Base-by-base conservation (phyloP, 2,113 vertebrate species). In the Brienomyrus brachyistius region DNA sequence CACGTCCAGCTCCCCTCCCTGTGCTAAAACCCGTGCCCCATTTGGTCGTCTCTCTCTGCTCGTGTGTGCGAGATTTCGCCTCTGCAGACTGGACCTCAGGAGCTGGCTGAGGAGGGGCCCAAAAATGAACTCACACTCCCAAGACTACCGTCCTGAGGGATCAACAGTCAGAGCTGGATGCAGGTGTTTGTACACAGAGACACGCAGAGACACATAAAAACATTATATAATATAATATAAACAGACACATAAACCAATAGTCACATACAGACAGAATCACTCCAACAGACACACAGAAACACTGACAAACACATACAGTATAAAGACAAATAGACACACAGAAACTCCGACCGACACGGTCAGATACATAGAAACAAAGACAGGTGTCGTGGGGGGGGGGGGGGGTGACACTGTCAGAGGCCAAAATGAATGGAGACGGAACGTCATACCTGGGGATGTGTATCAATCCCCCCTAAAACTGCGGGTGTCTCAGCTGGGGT, bases 11-110 rank as follows among this genome's bases (percentile, higher is more conserved):
- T 89, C 87, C 89, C 62, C 86, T 86, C 91, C 89, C 74, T 62
- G 91, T 91, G 92, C 93, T 93, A 93, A 93, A 94, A 93, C 90
- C 90, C 88, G 80, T 91, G 91, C 91, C 91, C 92, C 93, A 89
- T 88, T 7, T 51, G 11, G 15, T 77, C 9, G 47, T n/a, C 77
- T 35, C 27, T 31, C 27, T 54, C 47, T 54, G 52, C 5, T 13
- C 8, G 4, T 5, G 7, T 86, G 84, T 52, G 84, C 4, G 23
- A 31, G 23, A 50, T 86, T 13, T 35, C 50, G 48, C 1, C 43
- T 40, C 2, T 35, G 40, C 45, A 48, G 7, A 1, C 40, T 43
- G 82, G 21, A 23, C 23, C n/a, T 5, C 5, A 10, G 66, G 10
- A 74, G 0, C 70, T 74, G 31, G 43, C 43, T n/a, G 82, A 43